Conservation (phyloP, 2,113 vertebrate genomes). For the Nyctibius bracteatus region DNA sequence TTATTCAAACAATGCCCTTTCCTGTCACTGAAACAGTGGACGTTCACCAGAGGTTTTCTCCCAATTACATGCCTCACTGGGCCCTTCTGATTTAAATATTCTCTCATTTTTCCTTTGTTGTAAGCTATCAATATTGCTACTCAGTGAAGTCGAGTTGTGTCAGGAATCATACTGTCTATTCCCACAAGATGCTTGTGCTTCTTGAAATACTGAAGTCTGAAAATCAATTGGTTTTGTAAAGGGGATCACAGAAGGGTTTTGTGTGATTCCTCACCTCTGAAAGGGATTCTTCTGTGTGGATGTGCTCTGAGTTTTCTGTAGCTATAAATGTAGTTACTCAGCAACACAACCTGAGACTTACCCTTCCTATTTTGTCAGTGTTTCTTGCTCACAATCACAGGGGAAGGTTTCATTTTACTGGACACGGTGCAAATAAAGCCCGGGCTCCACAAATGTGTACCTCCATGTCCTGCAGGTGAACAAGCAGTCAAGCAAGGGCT, state of each 20-base stretch:
- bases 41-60: constrained; percentile 52
- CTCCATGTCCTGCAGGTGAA: not conserved
- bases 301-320: not conserved
- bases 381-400: not conserved
- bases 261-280: not conserved
- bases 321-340: not conserved
- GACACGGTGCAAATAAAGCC: not conserved
- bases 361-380: not conserved
- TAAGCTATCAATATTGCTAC: not conserved
- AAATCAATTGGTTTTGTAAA: not conserved
- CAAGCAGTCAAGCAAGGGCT: not conserved
- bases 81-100: constrained; percentile 60
- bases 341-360: not conserved
- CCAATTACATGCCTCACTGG: constrained; percentile 66
- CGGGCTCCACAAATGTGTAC: not conserved
- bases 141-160: not conserved
- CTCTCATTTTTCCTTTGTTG: constrained; percentile 60
- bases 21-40: constrained; percentile 27
- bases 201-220: not conserved
- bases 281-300: not conserved
- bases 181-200: not conserved
- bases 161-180: not conserved
- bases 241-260: not conserved
- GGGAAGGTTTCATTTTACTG: not conserved
- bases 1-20: constrained; percentile 55